Percentiles rank a stretch among this genome's conserved stretches.
Conservation (phyloP, 2,113 vertebrate genomes). For the Embiotoca jacksoni region DNA sequence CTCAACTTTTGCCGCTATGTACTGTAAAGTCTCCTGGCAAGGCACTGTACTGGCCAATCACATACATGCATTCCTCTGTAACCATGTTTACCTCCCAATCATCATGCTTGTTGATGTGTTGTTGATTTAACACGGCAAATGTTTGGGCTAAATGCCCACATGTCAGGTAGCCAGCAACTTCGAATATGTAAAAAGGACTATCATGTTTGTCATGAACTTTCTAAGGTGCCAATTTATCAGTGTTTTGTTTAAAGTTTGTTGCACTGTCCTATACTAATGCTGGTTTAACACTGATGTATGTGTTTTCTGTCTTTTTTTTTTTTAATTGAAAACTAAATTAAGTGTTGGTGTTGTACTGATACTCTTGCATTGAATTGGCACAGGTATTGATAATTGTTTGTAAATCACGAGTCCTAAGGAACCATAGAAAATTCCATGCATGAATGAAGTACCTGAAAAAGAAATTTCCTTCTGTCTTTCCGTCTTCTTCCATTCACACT, state of each 20-base stretch:
- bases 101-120: no score
- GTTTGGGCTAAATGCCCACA: no score
- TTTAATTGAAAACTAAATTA: no score
- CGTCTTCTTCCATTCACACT: constrained; percentile 14
- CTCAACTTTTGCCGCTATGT: neutral
- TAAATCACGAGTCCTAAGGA: neutral
- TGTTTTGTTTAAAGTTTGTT: neutral
- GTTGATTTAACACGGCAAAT: no score
- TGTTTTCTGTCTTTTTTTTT: no score
- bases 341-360: neutral
- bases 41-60: no score
- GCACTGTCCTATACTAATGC: neutral
- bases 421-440: neutral
- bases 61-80: no score
- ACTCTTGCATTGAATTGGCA: neutral
- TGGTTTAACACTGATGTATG: no score
- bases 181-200: neutral
- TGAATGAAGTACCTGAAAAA: neutral
- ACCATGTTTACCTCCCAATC: no score
- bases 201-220: no score
- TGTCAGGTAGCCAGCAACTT: neutral
- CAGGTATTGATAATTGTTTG: neutral
- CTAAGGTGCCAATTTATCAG: no score
- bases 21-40: no score
- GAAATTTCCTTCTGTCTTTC: neutral